phyloP scores from a whole-genome alignment of 2,113 vertebrate species.

The Rhinichthys klamathensis region DNA sequence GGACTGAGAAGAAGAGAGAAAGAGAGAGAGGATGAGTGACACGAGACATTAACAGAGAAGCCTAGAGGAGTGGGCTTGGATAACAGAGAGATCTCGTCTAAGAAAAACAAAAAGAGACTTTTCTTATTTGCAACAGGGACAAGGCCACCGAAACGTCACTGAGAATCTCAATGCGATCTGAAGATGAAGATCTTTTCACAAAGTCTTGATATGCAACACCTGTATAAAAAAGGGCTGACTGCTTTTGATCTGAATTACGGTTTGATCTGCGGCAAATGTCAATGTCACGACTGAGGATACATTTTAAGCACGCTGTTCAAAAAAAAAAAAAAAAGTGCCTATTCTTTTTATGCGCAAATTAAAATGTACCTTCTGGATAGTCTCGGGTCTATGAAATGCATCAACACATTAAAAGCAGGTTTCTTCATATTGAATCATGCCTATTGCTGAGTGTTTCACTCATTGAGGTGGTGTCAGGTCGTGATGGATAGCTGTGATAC shows the following conservation, averaged over 20 bases:
- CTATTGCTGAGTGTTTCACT: neutral
- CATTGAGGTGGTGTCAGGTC: neutral
- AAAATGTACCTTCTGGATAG: neutral
- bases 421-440: constrained; percentile 16
- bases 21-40: constrained; percentile 29
- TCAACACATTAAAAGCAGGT: neutral
- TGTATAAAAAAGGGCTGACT: constrained; percentile 47
- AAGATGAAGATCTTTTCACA: neutral
- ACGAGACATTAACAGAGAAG: constrained; percentile 1
- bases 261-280: constrained; percentile 17
- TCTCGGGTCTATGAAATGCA: neutral
- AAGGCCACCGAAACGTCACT: neutral
- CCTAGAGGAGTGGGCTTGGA: constrained; percentile 34
- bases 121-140: constrained; percentile 6
- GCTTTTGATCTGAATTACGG: constrained; percentile 37
- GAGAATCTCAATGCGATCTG: constrained; percentile 2
- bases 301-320: neutral
- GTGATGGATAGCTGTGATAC: constrained; percentile 64
- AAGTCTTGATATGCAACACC: constrained; percentile 22
- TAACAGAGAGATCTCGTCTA: constrained; percentile 7
- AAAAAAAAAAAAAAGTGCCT: neutral
- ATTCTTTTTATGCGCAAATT: constrained; percentile 8
- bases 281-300: neutral
- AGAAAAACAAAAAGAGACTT: neutral
- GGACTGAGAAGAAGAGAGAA: constrained; percentile 75